phyloP scores from a whole-genome alignment of 1,140 invertebrate species.

The Tetramorium parvispinum region DNA sequence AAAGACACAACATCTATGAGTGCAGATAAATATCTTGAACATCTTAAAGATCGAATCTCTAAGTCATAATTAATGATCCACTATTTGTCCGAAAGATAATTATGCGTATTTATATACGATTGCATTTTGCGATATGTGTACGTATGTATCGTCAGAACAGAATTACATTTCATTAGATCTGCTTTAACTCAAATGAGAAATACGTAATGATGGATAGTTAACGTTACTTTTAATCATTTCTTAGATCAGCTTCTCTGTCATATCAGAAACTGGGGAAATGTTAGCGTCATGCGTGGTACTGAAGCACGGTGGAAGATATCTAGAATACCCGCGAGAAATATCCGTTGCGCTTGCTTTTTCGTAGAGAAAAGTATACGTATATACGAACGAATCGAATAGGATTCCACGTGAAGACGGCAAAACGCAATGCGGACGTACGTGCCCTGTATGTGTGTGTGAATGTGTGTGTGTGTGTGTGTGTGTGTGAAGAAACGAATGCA shows the following conservation, averaged over 20 bases:
- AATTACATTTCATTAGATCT: background rate
- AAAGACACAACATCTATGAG: background rate
- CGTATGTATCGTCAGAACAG: background rate
- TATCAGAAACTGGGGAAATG: no score
- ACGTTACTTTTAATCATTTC: slow-evolving; percentile 13
- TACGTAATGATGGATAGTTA: background rate
- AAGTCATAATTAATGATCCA: background rate
- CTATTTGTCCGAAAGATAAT: background rate
- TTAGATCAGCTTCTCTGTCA: no score
- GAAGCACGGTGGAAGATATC: background rate
- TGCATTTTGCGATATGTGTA: background rate
- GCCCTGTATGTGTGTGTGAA: background rate
- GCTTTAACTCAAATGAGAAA: background rate
- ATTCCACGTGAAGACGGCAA: slow-evolving; percentile 37
- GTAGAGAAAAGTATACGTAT: background rate
- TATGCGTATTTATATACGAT: background rate
- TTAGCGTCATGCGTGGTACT: background rate
- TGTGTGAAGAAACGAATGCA: slow-evolving; percentile 60
- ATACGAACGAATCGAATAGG: slow-evolving; percentile 54
- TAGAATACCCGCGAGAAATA: slow-evolving; percentile 56
- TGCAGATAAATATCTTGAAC: background rate
- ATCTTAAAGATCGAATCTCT: background rate
- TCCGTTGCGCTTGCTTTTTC: slow-evolving; percentile 1
- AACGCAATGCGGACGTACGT: slow-evolving; percentile 62
- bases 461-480: background rate